Percentiles rank a stretch among this genome's conserved stretches.
phyloP scores from a whole-genome alignment of 2,797 vertebrate species.

The Ctenochaetus hawaiiensis region DNA sequence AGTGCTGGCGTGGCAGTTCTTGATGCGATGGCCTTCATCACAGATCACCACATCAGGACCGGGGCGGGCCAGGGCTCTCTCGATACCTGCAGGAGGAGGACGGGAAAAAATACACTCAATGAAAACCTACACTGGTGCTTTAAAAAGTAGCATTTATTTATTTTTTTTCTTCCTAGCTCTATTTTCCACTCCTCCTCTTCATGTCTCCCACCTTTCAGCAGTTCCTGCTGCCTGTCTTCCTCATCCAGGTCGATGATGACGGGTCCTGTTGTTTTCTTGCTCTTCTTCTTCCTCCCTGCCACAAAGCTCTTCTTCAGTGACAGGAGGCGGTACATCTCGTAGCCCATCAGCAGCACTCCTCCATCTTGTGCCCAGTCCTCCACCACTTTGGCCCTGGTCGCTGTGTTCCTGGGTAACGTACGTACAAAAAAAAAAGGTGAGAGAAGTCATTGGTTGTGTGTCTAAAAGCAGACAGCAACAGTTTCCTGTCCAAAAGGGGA shows the following conservation, averaged over 20 bases:
- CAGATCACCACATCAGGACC: constrained; percentile 99
- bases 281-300: constrained; percentile 95
- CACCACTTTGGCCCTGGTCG: constrained; percentile 95
- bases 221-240: constrained; percentile 97
- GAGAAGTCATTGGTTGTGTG: not conserved
- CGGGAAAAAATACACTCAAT: not conserved
- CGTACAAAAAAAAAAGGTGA: not conserved
- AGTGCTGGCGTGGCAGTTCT: constrained; percentile 98
- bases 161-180: not conserved
- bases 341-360: constrained; percentile 97
- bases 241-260: constrained; percentile 99
- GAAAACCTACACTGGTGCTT: not conserved
- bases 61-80: constrained; percentile 94
- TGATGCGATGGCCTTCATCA: constrained; percentile 99
- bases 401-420: constrained; percentile 88
- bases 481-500: not conserved
- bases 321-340: constrained; percentile 99
- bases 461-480: not conserved
- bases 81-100: constrained; percentile 90
- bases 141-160: not conserved
- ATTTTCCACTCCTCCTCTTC: not conserved
- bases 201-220: constrained; percentile 92
- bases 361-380: constrained; percentile 95
- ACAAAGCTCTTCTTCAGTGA: constrained; percentile 98
- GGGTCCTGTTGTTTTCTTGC: constrained; percentile 94